Percentiles rank a stretch among this genome's conserved stretches.
These are phyloP conservation scores for Apis cerana DNA, from an alignment of 1,140 invertebrate species.

Conservation along the genomic window DNA sequence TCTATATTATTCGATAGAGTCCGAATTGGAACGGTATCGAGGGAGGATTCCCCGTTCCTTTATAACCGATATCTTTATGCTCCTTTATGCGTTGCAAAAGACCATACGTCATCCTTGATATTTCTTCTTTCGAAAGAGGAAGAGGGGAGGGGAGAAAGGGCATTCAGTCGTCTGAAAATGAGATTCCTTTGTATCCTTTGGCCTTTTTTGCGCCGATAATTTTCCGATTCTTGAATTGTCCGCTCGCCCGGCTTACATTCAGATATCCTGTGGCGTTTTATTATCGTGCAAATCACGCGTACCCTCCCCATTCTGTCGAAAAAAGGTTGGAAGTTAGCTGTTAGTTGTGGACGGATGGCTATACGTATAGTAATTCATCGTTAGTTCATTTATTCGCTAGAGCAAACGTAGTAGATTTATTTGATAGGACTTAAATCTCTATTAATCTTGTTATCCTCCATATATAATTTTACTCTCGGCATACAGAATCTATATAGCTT, in stretches of 20 bases:
- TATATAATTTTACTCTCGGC: too few species aligned
- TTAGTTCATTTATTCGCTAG: too few species aligned
- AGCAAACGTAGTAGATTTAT: too few species aligned
- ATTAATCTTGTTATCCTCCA: too few species aligned
- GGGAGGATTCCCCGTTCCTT: constrained; percentile 24
- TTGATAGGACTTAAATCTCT: too few species aligned
- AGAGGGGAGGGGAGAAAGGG: too few species aligned
- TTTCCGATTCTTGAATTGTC: constrained; percentile 32
- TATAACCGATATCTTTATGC: constrained; percentile 24
- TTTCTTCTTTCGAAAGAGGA: background rate
- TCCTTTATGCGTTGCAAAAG: constrained; percentile 19
- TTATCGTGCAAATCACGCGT: background rate
- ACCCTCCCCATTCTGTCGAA: background rate
- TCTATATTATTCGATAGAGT: constrained; percentile 38
- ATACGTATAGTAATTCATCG: too few species aligned
- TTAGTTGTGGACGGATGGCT: too few species aligned
- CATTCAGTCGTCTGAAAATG: constrained; percentile 34
- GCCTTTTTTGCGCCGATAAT: constrained; percentile 25
- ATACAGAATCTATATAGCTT: too few species aligned
- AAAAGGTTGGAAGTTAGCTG: background rate
- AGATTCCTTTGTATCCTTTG: constrained; percentile 36
- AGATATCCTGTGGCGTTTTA: background rate
- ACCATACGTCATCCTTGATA: constrained; percentile 23
- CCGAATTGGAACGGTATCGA: constrained; percentile 60
- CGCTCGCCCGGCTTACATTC: background rate